Conservation (phyloP, 2,113 vertebrate genomes). For the Bagarius yarrelli region DNA sequence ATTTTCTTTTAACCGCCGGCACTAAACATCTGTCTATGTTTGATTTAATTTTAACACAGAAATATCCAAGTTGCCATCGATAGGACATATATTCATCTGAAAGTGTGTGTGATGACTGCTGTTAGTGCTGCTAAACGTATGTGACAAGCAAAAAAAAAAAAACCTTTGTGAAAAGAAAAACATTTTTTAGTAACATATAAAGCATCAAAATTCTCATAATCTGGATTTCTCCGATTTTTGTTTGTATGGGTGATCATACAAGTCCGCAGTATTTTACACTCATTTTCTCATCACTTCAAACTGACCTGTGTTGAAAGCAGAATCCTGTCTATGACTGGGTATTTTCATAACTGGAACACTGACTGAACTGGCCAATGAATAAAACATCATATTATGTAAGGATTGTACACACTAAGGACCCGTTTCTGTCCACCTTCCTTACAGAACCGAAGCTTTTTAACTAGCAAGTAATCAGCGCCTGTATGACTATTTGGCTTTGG, state of each 20-base stretch:
- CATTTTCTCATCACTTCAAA: slow-evolving; percentile 10
- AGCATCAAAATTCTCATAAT: too few relatives aligned
- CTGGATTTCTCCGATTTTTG: not conserved
- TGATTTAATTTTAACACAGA: not conserved
- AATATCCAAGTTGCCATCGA: too few relatives aligned
- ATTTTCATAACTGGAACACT: slow-evolving; percentile 20
- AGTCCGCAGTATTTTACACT: not conserved
- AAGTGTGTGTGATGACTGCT: not conserved
- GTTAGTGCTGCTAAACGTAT: too few relatives aligned
- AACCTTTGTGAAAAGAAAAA: too few relatives aligned
- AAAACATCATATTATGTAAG: not conserved
- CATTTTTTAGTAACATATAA: too few relatives aligned
- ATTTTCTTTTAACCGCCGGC: not conserved
- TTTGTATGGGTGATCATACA: too few relatives aligned
- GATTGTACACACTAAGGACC: not conserved
- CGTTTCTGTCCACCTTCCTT: slow-evolving; percentile 15
- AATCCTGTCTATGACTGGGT: slow-evolving; percentile 1
- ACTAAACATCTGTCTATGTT: not conserved
- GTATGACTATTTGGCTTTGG: slow-evolving; percentile 18
- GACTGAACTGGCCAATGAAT: not conserved
- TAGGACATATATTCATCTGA: not conserved
- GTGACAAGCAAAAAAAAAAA: too few relatives aligned
- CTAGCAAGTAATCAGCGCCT: slow-evolving; percentile 17
- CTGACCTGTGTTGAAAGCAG: not conserved
- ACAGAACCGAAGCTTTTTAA: slow-evolving; percentile 16